Evolutionary conservation across 2,797 vertebrate genomes (phyloP).

Genomic region (Rhinella marina): DNA sequence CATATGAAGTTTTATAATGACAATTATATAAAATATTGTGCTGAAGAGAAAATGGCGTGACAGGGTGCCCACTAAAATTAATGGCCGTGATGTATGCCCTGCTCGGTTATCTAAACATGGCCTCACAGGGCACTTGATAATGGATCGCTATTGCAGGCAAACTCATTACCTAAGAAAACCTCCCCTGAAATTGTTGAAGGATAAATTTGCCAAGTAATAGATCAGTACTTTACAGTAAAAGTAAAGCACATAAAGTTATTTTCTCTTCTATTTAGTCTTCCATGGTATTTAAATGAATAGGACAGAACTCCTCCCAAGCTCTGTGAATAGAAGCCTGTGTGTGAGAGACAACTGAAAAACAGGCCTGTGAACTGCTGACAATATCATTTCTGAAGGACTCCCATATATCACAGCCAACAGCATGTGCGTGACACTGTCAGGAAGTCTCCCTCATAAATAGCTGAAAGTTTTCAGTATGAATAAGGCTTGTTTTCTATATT

Average conservation of each 20-base stretch:
- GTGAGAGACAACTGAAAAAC: slow-evolving; percentile 57
- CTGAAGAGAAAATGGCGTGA: not conserved
- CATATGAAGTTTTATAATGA: not conserved
- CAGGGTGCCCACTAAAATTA: not conserved
- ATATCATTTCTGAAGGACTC: slow-evolving; percentile 56
- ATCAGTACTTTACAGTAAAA: not conserved
- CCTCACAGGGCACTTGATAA: not conserved
- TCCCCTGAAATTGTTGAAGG: not conserved
- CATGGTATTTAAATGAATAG: not conserved
- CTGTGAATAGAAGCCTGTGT: slow-evolving; percentile 42
- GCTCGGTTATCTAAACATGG: not conserved
- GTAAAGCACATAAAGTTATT: not conserved
- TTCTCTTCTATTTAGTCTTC: not conserved
- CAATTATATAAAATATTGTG: not conserved
- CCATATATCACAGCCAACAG: slow-evolving; percentile 58
- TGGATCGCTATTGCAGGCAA: not conserved
- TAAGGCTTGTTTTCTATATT: slow-evolving; percentile 50
- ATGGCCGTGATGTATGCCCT: not conserved
- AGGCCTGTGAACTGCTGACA: slow-evolving; percentile 58
- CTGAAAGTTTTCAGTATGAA: slow-evolving; percentile 55
- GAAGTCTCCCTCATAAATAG: slow-evolving; percentile 58
- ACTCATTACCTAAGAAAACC: not conserved
- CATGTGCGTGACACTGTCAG: slow-evolving; percentile 60
- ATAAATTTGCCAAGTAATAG: not conserved
- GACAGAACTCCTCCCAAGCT: slow-evolving; percentile 22